Percentiles rank a stretch among this genome's conserved stretches.
Conservation (phyloP, 1,140 invertebrate genomes). For the Parasteatoda tepidariorum region DNA sequence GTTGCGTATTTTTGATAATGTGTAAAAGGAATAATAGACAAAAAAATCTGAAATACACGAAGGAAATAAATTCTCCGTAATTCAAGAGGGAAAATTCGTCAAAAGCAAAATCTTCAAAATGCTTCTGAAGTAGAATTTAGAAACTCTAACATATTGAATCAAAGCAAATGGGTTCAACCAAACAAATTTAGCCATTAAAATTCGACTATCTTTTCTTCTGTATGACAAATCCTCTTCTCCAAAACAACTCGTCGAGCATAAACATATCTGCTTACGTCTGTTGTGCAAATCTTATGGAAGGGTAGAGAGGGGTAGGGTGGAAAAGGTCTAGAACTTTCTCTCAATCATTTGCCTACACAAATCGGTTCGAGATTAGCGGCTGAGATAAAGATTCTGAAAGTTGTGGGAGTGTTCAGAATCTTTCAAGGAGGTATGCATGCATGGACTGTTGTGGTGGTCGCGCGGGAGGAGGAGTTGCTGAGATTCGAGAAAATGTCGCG, state of each 20-base stretch:
- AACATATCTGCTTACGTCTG: slow-evolving; percentile 35
- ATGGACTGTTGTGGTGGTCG: neutral
- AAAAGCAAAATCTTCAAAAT: too few species aligned
- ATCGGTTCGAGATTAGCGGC: slow-evolving; percentile 48
- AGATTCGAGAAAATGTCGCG: slow-evolving; percentile 43
- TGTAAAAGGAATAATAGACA: too few species aligned
- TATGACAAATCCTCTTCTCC: slow-evolving; percentile 38
- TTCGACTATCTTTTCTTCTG: slow-evolving; percentile 25
- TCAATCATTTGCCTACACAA: slow-evolving; percentile 55
- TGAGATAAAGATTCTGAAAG: slow-evolving; percentile 6
- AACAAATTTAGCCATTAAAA: slow-evolving; percentile 52
- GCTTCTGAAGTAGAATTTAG: too few species aligned
- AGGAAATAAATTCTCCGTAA: too few species aligned
- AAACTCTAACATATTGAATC: too few species aligned
- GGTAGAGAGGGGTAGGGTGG: too few species aligned
- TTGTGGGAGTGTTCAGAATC: neutral
- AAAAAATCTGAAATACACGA: too few species aligned
- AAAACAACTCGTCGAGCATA: slow-evolving; percentile 47
- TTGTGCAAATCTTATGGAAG: neutral
- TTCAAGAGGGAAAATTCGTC: too few species aligned
- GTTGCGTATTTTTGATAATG: too few species aligned
- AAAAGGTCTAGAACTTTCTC: too few species aligned
- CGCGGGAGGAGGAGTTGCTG: neutral
- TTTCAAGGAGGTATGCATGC: neutral
- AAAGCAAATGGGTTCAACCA: slow-evolving; percentile 2